Conservation (phyloP, 1,140 invertebrate species). For the Penaeus vannamei region DNA sequence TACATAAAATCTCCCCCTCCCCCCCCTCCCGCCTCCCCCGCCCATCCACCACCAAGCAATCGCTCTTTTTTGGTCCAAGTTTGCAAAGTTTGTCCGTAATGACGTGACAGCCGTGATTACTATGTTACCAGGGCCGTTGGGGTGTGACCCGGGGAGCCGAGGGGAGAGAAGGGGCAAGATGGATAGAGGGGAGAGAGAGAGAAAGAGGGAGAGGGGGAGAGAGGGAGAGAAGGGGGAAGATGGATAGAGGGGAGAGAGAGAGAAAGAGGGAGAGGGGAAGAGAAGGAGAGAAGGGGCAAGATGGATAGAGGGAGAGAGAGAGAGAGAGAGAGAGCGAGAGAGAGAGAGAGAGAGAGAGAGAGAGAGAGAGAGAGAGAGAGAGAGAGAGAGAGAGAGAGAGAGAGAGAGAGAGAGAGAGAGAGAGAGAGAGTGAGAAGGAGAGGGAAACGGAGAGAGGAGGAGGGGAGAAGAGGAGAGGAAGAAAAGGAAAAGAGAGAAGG, state of each 20-base stretch:
- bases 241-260: neutral
- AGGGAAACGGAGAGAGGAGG: neutral
- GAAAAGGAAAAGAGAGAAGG: slow-evolving; percentile 14
- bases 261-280: neutral
- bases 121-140: no score
- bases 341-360: neutral
- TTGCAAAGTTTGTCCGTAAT: no score
- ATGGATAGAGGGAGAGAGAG: neutral
- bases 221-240: neutral
- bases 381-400: neutral
- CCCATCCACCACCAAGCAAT: no score
- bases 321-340: neutral
- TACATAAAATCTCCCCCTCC: no score
- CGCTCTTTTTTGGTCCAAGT: no score
- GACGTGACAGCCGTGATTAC: no score
- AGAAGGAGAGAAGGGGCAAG: neutral
- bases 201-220: neutral
- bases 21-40: no score
- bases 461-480: neutral
- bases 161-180: neutral
- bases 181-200: neutral
- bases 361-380: neutral
- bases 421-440: neutral
- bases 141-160: neutral
- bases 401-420: neutral